Percentiles rank a stretch among this genome's conserved stretches.
Conservation (phyloP, 2,888 invertebrate species). For the Chrysomela aeneicollis region DNA sequence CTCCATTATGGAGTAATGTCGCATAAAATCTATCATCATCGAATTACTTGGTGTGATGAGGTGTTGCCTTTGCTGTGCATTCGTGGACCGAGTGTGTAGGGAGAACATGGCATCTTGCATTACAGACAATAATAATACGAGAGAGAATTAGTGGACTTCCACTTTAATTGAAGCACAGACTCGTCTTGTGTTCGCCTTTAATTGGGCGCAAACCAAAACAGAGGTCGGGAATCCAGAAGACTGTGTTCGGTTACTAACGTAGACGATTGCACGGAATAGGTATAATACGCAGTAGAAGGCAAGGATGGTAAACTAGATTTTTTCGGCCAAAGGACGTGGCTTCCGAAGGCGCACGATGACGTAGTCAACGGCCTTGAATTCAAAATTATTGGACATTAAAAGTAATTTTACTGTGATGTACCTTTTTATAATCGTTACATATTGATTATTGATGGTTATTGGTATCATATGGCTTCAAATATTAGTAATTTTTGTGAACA, state of each 20-base stretch:
- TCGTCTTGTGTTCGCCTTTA: conserved; percentile 62
- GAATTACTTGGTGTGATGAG: background rate
- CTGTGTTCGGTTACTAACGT: conserved; percentile 59
- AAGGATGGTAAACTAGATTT: too few relatives aligned
- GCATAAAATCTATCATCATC: too few relatives aligned
- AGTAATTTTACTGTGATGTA: too few relatives aligned
- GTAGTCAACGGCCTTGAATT: too few relatives aligned
- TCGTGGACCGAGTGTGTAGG: conserved; percentile 1
- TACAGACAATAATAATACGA: conserved; percentile 59
- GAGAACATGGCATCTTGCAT: conserved; percentile 45
- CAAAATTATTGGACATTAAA: too few relatives aligned
- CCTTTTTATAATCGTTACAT: too few relatives aligned
- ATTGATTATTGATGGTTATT: too few relatives aligned
- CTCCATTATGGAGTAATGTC: too few relatives aligned
- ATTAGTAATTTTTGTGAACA: too few relatives aligned
- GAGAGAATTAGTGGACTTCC: conserved; percentile 60
- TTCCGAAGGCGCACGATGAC: too few relatives aligned
- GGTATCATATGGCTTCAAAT: too few relatives aligned
- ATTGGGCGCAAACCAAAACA: conserved; percentile 63
- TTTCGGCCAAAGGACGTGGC: too few relatives aligned
- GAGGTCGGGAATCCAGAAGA: conserved; percentile 60
- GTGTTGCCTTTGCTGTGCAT: background rate
- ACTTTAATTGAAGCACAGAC: conserved; percentile 59
- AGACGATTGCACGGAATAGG: conserved; percentile 9
- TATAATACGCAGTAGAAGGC: background rate